Base-by-base conservation (phyloP, 1,140 invertebrate genomes). In the Orchestia grillus region DNA sequence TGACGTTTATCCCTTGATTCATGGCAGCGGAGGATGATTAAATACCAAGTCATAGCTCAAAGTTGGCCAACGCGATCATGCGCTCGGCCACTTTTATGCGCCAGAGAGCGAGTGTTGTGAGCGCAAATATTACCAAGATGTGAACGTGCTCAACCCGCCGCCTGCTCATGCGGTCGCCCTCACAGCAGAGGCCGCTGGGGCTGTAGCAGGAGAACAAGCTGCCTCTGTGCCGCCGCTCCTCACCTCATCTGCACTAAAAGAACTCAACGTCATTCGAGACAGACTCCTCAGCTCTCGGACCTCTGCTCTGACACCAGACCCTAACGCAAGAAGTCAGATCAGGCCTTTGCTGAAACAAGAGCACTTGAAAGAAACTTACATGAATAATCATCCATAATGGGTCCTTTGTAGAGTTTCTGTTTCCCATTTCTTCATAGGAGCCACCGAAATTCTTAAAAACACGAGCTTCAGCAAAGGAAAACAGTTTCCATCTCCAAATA, bases 1-100 rank as follows among this genome's bases (percentile, higher is more conserved):
- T 94, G 92, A 94, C 92, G 44, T 40, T 94, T 44, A 94, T 94
- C 92, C 92, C 47, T 8, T 94, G 44, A 94, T 94, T 94, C 92
- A 94, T 94, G 43, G 44, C 92, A 47, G 36, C 40, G 43, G 43
- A 3, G 62, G 62, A 45, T 45, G 92, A 94, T 94, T 94, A 94
- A 94, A 45, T 94, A 40, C 92, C 92, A 47, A 90, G 43, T 42
- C 88, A 90, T 90, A 41, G n/a, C 88, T 42, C 43, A 41, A 42
- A 44, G 41, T 90, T 90, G 42, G 88, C 88, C 36, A 90, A 90
- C 41, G 88, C 92, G 43, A 94, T 94, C 92, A 94, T 47, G 4
- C 0, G 40, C 36, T 11, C 8, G 92, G 92, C 41, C 92, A 47
- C 44, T 94, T 45, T 42, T 45, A 44, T 94, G 41, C 44, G 44